A percentile compares a stretch with the other conserved stretches of the same genome.
Conservation (phyloP, 1,140 invertebrate species). For the Drosophila neocordata region DNA sequence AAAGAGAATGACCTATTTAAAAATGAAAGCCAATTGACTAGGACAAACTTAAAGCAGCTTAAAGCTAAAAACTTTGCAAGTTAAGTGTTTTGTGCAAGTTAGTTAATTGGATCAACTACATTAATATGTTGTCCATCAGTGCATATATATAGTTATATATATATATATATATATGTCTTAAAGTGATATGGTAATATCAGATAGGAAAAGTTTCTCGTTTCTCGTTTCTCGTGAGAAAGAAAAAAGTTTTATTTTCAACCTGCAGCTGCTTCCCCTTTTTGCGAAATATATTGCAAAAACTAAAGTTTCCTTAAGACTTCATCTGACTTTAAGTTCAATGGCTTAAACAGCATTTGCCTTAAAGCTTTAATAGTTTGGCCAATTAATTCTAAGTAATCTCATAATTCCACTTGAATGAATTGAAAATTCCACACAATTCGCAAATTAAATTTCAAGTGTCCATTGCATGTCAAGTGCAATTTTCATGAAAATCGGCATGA, state of each 20-base stretch:
- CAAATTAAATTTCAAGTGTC: slow-evolving; percentile 19
- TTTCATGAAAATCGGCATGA: slow-evolving; percentile 1
- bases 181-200: slow-evolving; percentile 45
- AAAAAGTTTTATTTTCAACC: slow-evolving; percentile 41
- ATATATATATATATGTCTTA: slow-evolving; percentile 3
- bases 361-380: slow-evolving; percentile 49
- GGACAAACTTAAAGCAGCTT: slow-evolving; percentile 38
- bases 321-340: slow-evolving; percentile 45
- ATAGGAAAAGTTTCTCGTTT: slow-evolving; percentile 37
- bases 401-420: slow-evolving; percentile 49
- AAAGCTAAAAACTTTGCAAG: slow-evolving; percentile 6
- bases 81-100: slow-evolving; percentile 47
- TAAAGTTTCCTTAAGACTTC: slow-evolving; percentile 26
- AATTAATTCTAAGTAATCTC: slow-evolving; percentile 47
- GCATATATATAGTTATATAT: too few relatives aligned
- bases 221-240: slow-evolving; percentile 46
- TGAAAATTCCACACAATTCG: slow-evolving; percentile 16
- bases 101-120: slow-evolving; percentile 55
- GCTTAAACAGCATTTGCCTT: background rate
- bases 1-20: slow-evolving; percentile 7
- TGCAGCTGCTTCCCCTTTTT: slow-evolving; percentile 36
- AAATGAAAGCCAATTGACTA: slow-evolving; percentile 34
- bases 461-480: slow-evolving; percentile 22
- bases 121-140: slow-evolving; percentile 27
- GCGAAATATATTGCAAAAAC: background rate